Conservation (phyloP, 1,140 invertebrate genomes). For the Schlechtendalia chinensis region DNA sequence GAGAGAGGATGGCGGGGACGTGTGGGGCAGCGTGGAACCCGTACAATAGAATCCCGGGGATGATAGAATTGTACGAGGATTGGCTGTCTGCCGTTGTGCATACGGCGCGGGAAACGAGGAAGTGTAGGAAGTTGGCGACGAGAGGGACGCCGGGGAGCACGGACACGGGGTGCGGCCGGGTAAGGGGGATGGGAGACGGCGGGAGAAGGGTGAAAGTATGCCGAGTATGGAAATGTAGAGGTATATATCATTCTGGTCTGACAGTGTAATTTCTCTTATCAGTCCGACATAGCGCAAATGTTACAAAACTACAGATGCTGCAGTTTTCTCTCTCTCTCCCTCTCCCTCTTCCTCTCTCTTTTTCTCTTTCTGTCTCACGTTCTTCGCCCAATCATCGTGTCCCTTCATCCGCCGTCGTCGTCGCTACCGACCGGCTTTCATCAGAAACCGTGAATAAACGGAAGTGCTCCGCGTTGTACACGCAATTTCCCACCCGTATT, state of each 20-base stretch:
- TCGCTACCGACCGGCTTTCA: constrained; percentile 31
- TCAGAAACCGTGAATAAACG: constrained; percentile 26
- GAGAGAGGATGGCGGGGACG: too few species aligned
- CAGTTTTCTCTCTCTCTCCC: constrained; percentile 20
- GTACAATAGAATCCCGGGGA: constrained; percentile 46
- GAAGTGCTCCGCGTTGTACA: constrained; percentile 25
- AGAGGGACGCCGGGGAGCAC: neutral
- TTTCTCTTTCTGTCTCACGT: neutral
- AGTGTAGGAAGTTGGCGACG: neutral
- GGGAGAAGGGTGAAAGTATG: constrained; percentile 52
- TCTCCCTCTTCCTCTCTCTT: neutral
- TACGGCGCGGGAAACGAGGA: constrained; percentile 48
- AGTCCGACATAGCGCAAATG: constrained; percentile 42
- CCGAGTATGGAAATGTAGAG: constrained; percentile 52
- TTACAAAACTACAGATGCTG: constrained; percentile 49
- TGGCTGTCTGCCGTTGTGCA: neutral
- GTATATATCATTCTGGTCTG: constrained; percentile 54
- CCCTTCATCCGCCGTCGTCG: neutral
- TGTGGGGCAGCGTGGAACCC: constrained; percentile 28
- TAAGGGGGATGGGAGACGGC: constrained; percentile 21
- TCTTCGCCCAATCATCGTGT: neutral
- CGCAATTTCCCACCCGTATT: constrained; percentile 18
- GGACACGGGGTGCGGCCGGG: constrained; percentile 2
- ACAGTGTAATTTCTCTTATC: constrained; percentile 55
- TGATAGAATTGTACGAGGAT: constrained; percentile 46